Conservation (phyloP, 1,140 invertebrate species). For the Vanessa atalanta region DNA sequence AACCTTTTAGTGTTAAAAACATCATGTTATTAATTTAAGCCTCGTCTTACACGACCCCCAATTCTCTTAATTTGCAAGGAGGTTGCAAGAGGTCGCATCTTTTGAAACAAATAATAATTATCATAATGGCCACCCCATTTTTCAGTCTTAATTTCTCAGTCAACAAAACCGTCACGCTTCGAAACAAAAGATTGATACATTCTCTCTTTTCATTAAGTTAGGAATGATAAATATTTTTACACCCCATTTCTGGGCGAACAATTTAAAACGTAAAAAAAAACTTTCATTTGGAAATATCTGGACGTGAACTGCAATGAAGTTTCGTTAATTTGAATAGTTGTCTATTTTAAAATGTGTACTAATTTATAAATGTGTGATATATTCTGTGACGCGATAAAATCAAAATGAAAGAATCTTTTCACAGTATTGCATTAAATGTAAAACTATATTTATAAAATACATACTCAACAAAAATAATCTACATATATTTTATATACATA, state of each 20-base stretch:
- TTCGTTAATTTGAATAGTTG: no score
- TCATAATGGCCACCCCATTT: conserved; percentile 63
- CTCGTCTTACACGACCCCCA: conserved; percentile 18
- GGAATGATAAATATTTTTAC: conserved; percentile 63
- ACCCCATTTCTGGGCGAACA: conserved; percentile 24
- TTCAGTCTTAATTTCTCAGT: conserved; percentile 67
- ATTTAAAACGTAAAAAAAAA: not conserved
- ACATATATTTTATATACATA: no score
- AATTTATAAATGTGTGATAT: no score
- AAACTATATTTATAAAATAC: no score
- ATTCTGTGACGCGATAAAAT: no score
- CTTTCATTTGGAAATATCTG: not conserved
- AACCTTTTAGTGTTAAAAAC: not conserved
- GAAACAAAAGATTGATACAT: conserved; percentile 75
- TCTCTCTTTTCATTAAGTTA: conserved; percentile 68
- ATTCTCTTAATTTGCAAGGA: conserved; percentile 35
- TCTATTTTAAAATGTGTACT: no score
- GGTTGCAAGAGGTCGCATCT: conserved; percentile 24
- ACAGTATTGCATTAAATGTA: no score
- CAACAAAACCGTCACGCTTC: conserved; percentile 44
- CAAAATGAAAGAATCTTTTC: no score
- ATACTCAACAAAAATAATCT: no score
- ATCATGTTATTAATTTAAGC: conserved; percentile 14
- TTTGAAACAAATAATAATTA: conserved; percentile 74
- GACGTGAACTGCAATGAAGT: no score